Percentiles rank a stretch among this genome's conserved stretches.
Conservation (phyloP, 2,888 invertebrate species). For the Stratiomys singularior region DNA sequence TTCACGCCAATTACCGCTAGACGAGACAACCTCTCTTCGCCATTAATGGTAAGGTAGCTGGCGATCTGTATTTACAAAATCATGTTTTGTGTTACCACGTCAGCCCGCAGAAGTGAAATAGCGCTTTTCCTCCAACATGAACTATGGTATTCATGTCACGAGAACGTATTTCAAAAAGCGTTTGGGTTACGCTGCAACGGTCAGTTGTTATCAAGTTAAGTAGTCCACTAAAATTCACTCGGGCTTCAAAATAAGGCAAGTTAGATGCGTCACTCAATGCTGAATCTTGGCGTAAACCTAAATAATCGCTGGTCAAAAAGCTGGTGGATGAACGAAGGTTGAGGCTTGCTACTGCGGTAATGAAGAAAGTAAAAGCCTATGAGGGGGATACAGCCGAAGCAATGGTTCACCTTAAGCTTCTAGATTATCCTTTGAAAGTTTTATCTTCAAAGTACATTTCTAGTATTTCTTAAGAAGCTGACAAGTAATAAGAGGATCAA, state of each 20-base stretch:
- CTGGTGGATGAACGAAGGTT: too few species aligned
- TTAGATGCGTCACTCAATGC: background rate
- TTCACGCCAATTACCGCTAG: conserved; percentile 35
- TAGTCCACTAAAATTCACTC: background rate
- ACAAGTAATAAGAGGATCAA: too few species aligned
- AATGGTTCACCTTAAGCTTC: too few species aligned
- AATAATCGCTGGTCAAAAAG: too few species aligned
- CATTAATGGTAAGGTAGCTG: conserved; percentile 1
- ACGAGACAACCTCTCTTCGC: conserved; percentile 20
- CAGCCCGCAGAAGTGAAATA: background rate
- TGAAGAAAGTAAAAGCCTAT: too few species aligned
- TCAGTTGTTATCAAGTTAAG: background rate
- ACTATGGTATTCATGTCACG: conserved; percentile 33
- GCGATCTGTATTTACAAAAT: background rate
- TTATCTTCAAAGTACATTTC: too few species aligned
- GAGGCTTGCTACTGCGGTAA: too few species aligned
- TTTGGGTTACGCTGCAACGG: background rate
- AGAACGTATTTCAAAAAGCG: background rate
- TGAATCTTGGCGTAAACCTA: background rate
- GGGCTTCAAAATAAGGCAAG: background rate
- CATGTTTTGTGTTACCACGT: background rate
- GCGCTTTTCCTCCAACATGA: conserved; percentile 34
- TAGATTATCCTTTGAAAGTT: too few species aligned
- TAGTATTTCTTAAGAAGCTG: too few species aligned
- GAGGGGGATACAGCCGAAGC: too few species aligned